Conservation (phyloP, 1,140 invertebrate genomes). For the Spodoptera frugiperda region DNA sequence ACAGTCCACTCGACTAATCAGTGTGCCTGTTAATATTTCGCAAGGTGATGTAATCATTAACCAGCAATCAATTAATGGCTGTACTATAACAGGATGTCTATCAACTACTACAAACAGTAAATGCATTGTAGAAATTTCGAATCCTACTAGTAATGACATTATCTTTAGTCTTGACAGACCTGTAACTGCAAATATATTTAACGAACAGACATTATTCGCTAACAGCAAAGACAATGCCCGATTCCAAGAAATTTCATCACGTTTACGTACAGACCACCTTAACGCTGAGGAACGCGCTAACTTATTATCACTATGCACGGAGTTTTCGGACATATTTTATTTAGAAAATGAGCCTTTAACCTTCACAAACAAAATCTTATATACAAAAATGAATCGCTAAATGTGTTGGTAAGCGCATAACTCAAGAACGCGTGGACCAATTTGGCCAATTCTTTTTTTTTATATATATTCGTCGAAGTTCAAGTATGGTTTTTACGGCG, state of each 20-base stretch:
- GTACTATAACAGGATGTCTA: background rate
- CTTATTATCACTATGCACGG: background rate
- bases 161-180: background rate
- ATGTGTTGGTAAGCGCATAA: too few relatives aligned
- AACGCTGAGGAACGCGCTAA: background rate
- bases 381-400: too few relatives aligned
- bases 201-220: background rate
- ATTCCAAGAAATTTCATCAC: background rate
- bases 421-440: too few relatives aligned
- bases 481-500: too few relatives aligned
- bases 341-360: slow-evolving; percentile 1
- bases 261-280: slow-evolving; percentile 1
- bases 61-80: background rate
- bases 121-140: background rate
- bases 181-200: background rate
- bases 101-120: background rate
- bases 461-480: too few relatives aligned
- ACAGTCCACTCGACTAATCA: background rate
- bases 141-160: background rate
- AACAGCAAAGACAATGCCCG: background rate
- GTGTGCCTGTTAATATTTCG: background rate
- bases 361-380: too few relatives aligned
- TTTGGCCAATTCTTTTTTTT: too few relatives aligned
- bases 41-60: background rate
- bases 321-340: slow-evolving; percentile 13